These are phyloP conservation scores for Anas capensis DNA, from an alignment of 2,797 vertebrate species.

Conservation along the genomic window DNA sequence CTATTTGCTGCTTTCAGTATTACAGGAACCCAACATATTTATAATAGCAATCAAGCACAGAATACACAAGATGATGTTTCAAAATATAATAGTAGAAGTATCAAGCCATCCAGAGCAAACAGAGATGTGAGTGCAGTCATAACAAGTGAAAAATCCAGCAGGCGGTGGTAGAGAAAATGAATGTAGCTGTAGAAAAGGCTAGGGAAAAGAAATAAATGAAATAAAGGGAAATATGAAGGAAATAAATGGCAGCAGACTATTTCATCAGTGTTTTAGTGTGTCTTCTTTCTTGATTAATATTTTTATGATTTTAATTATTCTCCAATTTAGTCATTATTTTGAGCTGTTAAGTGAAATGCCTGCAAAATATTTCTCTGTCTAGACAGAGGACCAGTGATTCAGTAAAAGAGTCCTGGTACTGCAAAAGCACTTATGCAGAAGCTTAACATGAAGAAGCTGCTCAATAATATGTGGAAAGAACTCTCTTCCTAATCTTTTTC, in stretches of 20 bases:
- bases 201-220: not conserved
- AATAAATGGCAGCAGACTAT: not conserved
- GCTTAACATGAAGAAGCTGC: not conserved
- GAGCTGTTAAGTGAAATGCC: not conserved
- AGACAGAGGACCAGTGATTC: not conserved
- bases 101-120: not conserved
- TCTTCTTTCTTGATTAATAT: not conserved
- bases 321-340: not conserved
- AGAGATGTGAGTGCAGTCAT: not conserved
- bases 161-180: not conserved
- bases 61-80: constrained; percentile 1
- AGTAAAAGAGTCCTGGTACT: not conserved
- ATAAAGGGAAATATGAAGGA: not conserved
- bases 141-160: not conserved
- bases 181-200: not conserved
- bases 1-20: constrained; percentile 24
- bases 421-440: not conserved
- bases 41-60: not conserved
- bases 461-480: not conserved
- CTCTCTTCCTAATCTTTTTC: not conserved
- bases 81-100: constrained; percentile 6
- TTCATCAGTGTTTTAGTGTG: not conserved
- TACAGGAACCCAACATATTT: constrained; percentile 2
- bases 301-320: not conserved
- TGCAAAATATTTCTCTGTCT: not conserved